A percentile compares a stretch with the other conserved stretches of the same genome.
Evolutionary conservation across 2,113 vertebrate species (phyloP).

Genomic region (Morphnarchus princeps): DNA sequence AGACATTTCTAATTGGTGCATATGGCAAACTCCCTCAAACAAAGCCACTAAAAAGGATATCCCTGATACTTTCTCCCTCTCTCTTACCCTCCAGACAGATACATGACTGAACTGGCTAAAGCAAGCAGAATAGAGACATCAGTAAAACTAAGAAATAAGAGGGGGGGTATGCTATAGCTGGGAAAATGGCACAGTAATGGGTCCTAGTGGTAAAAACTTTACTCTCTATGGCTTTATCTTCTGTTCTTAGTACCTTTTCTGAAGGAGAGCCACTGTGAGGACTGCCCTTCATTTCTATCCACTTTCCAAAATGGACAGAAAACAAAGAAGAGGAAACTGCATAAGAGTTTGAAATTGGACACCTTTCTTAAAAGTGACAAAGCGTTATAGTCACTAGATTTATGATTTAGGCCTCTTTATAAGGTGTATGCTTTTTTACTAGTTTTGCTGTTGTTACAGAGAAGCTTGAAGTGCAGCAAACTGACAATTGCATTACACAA

Average conservation of each 20-base stretch:
- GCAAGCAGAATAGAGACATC: neutral
- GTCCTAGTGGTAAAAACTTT: neutral
- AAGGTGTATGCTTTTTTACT: neutral
- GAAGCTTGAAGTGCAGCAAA: neutral
- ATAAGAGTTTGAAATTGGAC: neutral
- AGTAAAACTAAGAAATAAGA: neutral
- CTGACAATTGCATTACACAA: neutral
- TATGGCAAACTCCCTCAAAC: neutral
- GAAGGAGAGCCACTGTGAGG: neutral
- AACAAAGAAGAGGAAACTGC: neutral
- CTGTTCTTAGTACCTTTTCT: neutral
- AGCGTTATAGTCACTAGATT: neutral
- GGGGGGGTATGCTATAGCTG: neutral
- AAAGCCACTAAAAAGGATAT: neutral
- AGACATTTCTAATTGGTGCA: neutral
- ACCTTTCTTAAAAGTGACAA: neutral
- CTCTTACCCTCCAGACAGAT: neutral
- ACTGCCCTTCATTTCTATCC: neutral
- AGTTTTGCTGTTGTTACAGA: neutral
- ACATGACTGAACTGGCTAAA: neutral
- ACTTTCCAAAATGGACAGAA: neutral
- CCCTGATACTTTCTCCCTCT: neutral
- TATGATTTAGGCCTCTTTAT: neutral
- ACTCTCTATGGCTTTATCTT: neutral
- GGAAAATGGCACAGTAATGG: neutral